These are phyloP conservation scores for Lutraria lutraria DNA, from an alignment of 2,888 invertebrate genomes.

Conservation along the genomic window DNA sequence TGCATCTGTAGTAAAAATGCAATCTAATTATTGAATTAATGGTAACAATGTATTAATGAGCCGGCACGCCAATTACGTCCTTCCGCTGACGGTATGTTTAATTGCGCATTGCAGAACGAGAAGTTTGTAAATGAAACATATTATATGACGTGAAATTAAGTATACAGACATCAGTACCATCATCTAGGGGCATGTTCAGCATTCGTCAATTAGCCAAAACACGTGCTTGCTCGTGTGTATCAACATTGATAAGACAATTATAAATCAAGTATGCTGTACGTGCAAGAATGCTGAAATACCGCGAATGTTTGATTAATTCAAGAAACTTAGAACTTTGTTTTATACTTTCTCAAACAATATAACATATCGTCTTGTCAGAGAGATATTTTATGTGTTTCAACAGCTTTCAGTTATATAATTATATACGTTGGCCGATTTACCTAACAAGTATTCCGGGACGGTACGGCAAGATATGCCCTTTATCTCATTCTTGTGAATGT, in stretches of 20 bases:
- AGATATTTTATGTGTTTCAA: no score
- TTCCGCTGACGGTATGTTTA: background rate
- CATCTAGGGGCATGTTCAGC: background rate
- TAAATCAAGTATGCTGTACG: background rate
- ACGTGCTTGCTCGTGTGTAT: background rate
- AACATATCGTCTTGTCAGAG: no score
- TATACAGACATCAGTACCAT: background rate
- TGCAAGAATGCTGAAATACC: background rate
- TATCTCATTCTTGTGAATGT: no score
- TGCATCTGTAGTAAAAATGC: no score
- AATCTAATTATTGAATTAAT: no score
- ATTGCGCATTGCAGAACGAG: background rate
- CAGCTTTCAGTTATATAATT: no score
- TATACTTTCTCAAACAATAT: no score
- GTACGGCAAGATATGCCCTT: no score
- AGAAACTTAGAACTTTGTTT: background rate
- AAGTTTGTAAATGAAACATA: slow-evolving; percentile 4
- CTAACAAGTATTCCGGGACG: no score
- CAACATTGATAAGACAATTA: background rate
- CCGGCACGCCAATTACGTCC: background rate
- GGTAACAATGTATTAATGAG: background rate
- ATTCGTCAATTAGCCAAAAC: background rate
- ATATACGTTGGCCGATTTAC: no score
- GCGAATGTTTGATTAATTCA: background rate
- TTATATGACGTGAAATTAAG: background rate